Evolutionary conservation across 2,888 invertebrate genomes (phyloP).

Genomic region (Ichneumon xanthorius): DNA sequence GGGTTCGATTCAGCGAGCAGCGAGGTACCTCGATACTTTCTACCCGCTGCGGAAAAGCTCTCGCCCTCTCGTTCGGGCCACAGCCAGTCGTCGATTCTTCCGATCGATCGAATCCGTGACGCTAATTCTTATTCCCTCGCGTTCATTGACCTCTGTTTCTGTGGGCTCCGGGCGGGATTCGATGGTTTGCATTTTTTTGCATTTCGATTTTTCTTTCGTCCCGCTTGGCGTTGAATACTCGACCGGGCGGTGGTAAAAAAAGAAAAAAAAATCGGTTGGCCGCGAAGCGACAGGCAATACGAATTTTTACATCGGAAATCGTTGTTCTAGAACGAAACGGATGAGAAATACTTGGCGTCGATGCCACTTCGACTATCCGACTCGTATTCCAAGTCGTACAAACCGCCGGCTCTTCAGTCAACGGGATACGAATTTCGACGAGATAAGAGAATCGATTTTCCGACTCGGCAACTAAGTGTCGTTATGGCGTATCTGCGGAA

Average conservation of each 20-base stretch:
- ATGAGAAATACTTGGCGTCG: neutral
- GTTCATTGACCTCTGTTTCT: neutral
- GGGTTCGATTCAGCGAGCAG: slow-evolving; percentile 26
- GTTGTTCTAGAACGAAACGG: neutral
- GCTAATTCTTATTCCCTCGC: neutral
- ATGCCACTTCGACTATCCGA: neutral
- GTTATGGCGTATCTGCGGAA: neutral
- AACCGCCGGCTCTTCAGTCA: neutral
- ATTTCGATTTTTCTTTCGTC: neutral
- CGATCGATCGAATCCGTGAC: slow-evolving; percentile 16
- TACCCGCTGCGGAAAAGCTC: neutral
- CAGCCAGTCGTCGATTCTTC: neutral
- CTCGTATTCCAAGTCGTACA: neutral
- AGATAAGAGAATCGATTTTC: too few relatives aligned
- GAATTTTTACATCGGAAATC: neutral
- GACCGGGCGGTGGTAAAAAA: neutral
- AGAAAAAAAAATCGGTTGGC: neutral
- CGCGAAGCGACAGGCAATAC: neutral
- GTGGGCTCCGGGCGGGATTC: neutral
- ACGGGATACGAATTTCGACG: neutral
- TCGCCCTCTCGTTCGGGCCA: neutral
- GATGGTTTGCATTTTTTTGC: slow-evolving; percentile 1
- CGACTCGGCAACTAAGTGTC: neutral
- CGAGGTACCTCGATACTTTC: slow-evolving; percentile 1
- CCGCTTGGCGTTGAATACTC: neutral